phyloP scores from a whole-genome alignment of 2,888 invertebrate species.

The Onchidella celtica region DNA sequence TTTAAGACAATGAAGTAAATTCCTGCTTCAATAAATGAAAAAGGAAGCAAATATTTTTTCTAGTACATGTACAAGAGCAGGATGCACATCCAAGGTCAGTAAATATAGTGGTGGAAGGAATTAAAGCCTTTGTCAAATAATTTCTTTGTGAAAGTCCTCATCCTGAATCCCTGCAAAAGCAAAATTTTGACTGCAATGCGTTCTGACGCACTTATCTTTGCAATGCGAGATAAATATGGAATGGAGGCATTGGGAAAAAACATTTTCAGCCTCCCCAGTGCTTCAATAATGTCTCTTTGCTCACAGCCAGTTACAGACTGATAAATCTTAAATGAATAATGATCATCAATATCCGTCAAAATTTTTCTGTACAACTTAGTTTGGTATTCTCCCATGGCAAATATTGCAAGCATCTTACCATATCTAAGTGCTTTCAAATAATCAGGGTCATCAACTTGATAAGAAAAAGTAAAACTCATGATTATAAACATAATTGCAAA shows the following conservation, averaged over 20 bases:
- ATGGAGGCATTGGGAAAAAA: slow-evolving; percentile 64
- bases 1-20: no score
- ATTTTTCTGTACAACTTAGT: slow-evolving; percentile 25
- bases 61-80: no score
- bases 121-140: no score
- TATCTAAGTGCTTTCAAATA: slow-evolving; percentile 43
- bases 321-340: background rate
- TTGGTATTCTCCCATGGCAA: slow-evolving; percentile 30
- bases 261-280: slow-evolving; percentile 60
- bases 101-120: no score
- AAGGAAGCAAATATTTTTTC: no score
- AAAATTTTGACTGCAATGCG: slow-evolving; percentile 62
- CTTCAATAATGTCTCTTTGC: slow-evolving; percentile 53
- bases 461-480: slow-evolving; percentile 1
- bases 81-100: no score
- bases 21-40: no score
- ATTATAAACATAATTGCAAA: background rate
- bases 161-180: slow-evolving; percentile 61
- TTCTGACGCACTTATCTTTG: slow-evolving; percentile 58
- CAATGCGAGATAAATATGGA: slow-evolving; percentile 46
- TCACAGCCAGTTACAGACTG: slow-evolving; percentile 20
- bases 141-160: slow-evolving; percentile 52
- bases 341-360: slow-evolving; percentile 20
- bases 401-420: slow-evolving; percentile 45
- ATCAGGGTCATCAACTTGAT: background rate